Evolutionary conservation across 2,888 invertebrate species (phyloP), one percentile per base, ranked within the genome.

Genomic region (Rhamnusium bicolor): DNA sequence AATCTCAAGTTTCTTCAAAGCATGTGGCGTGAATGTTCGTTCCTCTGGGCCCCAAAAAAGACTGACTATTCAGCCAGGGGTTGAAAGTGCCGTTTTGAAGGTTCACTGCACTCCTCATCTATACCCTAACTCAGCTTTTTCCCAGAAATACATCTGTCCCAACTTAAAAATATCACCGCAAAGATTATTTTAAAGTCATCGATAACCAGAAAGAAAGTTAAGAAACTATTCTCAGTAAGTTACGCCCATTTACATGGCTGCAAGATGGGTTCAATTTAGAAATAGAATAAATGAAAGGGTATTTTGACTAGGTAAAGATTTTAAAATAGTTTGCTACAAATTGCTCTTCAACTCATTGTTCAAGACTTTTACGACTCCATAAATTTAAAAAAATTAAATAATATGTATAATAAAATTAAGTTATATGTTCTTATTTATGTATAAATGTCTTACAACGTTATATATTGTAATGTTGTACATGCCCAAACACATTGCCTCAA

Each of bases 141-240:
- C 84, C 78, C 74, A 81, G 84, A 84, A 84, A 77, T 81, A 79
- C 84, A 84, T 84, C 84, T 84, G 84, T 80, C 82, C 78, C 74
- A 73, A 76, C 77, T 79, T 82, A 80, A 80, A 82, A 84, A 84
- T 84, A 83, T 80, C 83, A 76, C 75, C 76, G 75, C 73, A 73
- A 69, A 82, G 81, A 79, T 80, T 78, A 78, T 74, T 78, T 74
- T 69, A 72, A 76, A 80, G 81, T 80, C 78, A 77, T 80, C 80
- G 77, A 81, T 81, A 79, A 78, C 74, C 65, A 74, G 76, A 76
- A 78, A 78, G 77, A 78, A 80, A 80, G 76, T 71, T 56, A 72
- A 65, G 78, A 69, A 76, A 77, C 74, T 73, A 75, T 80, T 80
- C 78, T 75, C 49, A 73, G 79, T 73, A 79, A 21, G 76, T 61